phyloP scores from a whole-genome alignment of 2,888 invertebrate species.

The Ichneumon xanthorius region DNA sequence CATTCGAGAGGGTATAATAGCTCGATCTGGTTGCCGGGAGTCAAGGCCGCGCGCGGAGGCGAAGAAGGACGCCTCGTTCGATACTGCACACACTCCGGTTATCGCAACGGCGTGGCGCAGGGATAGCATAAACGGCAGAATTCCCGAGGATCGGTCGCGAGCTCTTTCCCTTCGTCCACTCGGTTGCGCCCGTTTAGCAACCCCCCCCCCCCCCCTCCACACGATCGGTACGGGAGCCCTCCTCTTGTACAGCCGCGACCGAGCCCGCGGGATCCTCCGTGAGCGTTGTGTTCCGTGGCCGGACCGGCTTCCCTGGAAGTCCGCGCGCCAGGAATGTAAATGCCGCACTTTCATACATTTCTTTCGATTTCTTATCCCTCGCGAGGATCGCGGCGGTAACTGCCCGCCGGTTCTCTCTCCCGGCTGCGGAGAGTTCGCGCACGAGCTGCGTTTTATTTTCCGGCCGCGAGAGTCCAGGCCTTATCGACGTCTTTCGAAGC shows the following conservation, averaged over 20 bases:
- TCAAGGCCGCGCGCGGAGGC: constrained; percentile 66
- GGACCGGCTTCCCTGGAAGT: constrained; percentile 36
- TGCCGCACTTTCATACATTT: constrained; percentile 69
- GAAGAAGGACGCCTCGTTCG: constrained; percentile 66
- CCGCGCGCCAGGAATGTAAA: constrained; percentile 67
- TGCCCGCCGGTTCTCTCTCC: constrained; percentile 4
- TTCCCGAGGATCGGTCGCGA: background rate
- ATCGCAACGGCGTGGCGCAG: background rate
- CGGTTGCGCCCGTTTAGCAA: constrained; percentile 1
- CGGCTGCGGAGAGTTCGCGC: constrained; percentile 32
- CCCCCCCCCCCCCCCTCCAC: background rate
- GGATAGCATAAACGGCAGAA: background rate
- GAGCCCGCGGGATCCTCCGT: background rate
- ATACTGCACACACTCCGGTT: constrained; percentile 5
- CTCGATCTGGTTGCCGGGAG: constrained; percentile 56
- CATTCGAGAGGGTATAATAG: constrained; percentile 56
- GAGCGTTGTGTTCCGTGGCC: background rate
- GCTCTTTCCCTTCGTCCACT: background rate
- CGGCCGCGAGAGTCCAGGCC: constrained; percentile 35
- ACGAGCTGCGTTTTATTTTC: constrained; percentile 64
- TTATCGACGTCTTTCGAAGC: constrained; percentile 38
- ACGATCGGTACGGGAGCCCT: background rate
- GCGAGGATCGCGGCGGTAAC: constrained; percentile 57
- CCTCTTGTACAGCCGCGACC: background rate
- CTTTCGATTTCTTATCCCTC: constrained; percentile 62